Base-by-base conservation (phyloP, 2,888 invertebrate genomes). In the Dorcus hopei region DNA sequence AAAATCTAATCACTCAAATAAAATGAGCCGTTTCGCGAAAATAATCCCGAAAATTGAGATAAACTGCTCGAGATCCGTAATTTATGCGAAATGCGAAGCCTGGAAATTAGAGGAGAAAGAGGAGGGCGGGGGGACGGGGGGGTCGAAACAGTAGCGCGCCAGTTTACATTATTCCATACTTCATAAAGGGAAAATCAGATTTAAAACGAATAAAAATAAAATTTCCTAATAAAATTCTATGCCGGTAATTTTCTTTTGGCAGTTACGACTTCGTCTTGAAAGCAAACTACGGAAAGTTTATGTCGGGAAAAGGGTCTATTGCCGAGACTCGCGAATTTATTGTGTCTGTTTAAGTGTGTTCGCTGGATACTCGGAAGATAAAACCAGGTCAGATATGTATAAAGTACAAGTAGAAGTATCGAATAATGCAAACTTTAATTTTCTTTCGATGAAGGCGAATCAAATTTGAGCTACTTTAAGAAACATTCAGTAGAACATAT, bases 1-100 rank as follows among this genome's bases (percentile, higher is more conserved):
- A 58, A 62, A 65, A 65, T 64, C 63, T 62, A 65, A 65, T 66
- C 66, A 61, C 49, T 54, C 59, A 59, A 64, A 64, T 64, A 62
- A 64, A 64, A 64, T 48, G 61, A 55, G 58, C 59, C 59, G 62
- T 61, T 59, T 54, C 58, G 48, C 38, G 53, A 52, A 53, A 58
- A 58, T 58, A 54, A 50, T 54, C 52, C 58, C 54, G 54, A 45
- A 60, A 63, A 63, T 63, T 63, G 56, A 61, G 63, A 63, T 63
- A 61, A 63, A 63, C 60, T 59, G 59, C 57, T 38, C 39, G 39
- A 45, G 45, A 19, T 45, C 19, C 8, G 52, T 63, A 65, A 65
- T 65, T 65, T 63, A 65, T 63, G 62, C 62, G 62, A 53, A 55
- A 62, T 58, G 55, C 52, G 57, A 61, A 62, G 61, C 62, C 57